These are phyloP conservation scores for Troglohyphantes excavatus DNA, from an alignment of 2,888 invertebrate species.

Conservation along the genomic window DNA sequence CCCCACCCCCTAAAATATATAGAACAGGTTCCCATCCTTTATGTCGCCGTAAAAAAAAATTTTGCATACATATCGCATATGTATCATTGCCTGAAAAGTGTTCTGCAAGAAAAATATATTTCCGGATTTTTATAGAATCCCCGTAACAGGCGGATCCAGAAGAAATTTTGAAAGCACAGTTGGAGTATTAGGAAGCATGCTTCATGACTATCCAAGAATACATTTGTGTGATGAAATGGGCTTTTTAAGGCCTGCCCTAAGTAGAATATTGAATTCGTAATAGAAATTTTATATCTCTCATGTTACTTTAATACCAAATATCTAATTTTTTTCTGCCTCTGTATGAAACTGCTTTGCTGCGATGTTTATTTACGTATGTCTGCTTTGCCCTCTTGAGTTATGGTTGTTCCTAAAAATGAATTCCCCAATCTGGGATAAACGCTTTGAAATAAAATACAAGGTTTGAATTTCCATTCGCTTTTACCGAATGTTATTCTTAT, in stretches of 20 bases:
- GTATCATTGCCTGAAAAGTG: slow-evolving; percentile 40
- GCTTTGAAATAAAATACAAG: background rate
- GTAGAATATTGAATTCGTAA: slow-evolving; percentile 50
- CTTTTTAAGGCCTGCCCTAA: slow-evolving; percentile 18
- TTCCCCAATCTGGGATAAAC: background rate
- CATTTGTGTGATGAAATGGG: slow-evolving; percentile 34
- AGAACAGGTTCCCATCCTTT: slow-evolving; percentile 43
- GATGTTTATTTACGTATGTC: slow-evolving; percentile 39
- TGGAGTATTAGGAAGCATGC: slow-evolving; percentile 40
- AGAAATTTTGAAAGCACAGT: slow-evolving; percentile 37
- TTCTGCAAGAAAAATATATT: slow-evolving; percentile 26
- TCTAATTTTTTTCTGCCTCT: slow-evolving; percentile 1
- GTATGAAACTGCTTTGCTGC: slow-evolving; percentile 6
- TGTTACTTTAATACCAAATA: slow-evolving; percentile 35
- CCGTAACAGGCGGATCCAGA: slow-evolving; percentile 19
- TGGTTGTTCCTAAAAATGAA: slow-evolving; percentile 2
- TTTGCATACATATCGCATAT: slow-evolving; percentile 19
- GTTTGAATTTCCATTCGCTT: slow-evolving; percentile 1
- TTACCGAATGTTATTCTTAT: background rate
- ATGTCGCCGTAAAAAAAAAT: slow-evolving; percentile 37
- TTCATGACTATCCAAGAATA: slow-evolving; percentile 25
- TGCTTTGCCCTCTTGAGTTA: slow-evolving; percentile 7
- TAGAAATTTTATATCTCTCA: slow-evolving; percentile 41
- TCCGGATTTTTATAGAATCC: slow-evolving; percentile 37
- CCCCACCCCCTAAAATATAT: slow-evolving; percentile 34